Evolutionary conservation across 1,140 invertebrate species (phyloP).

Genomic region (Linepithema humile): DNA sequence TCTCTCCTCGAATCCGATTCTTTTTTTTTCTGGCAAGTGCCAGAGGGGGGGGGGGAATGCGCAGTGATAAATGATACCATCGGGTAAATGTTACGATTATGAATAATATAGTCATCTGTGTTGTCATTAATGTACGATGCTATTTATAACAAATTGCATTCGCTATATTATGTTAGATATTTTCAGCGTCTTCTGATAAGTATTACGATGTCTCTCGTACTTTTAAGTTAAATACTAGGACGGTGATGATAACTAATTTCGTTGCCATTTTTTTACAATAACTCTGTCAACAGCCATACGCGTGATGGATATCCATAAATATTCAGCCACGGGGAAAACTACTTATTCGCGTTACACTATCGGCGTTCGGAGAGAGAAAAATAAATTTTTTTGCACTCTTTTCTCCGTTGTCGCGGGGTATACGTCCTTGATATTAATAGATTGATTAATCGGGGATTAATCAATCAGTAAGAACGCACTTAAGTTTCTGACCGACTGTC

Average conservation of each 20-base stretch:
- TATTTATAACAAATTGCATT: constrained; percentile 35
- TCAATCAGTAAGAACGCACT: constrained; percentile 30
- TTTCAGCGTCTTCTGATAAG: constrained; percentile 3
- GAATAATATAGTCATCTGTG: neutral
- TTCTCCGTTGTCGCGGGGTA: neutral
- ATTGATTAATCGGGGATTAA: constrained; percentile 53
- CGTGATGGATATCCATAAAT: constrained; percentile 26
- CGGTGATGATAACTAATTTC: constrained; percentile 31
- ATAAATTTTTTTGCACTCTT: constrained; percentile 12
- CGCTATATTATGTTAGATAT: neutral
- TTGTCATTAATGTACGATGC: constrained; percentile 7
- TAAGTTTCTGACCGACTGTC: neutral
- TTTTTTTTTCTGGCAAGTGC: constrained; percentile 17
- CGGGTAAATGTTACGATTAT: constrained; percentile 27
- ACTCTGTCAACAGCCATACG: constrained; percentile 6
- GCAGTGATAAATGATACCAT: constrained; percentile 28
- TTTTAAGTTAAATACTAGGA: constrained; percentile 39
- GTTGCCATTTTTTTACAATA: constrained; percentile 13
- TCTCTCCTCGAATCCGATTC: constrained; percentile 48
- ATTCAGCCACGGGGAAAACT: constrained; percentile 18
- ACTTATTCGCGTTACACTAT: constrained; percentile 11
- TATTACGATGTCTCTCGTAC: neutral
- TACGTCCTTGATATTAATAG: neutral
- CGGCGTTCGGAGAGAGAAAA: neutral
- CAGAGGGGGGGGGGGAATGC: neutral